Percentiles rank a stretch among this genome's conserved stretches.
These are phyloP conservation scores for Saccostrea echinata DNA, from an alignment of 1,140 invertebrate genomes.

Conservation along the genomic window DNA sequence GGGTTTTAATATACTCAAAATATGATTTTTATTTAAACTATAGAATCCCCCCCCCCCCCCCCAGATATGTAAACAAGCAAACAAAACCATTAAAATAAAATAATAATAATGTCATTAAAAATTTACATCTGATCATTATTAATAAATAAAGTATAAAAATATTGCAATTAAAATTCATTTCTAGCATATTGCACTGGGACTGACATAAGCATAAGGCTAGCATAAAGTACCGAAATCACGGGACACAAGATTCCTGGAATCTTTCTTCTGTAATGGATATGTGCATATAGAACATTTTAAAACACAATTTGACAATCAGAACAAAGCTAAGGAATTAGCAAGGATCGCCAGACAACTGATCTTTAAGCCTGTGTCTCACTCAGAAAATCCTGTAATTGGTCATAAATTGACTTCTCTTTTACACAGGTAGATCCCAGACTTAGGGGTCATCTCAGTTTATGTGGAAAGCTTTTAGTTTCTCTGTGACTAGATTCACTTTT, in stretches of 20 bases:
- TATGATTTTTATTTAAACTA: no score
- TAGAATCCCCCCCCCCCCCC: no score
- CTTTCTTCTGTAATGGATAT: neutral
- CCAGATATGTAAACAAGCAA: no score
- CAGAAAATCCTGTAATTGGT: conserved; percentile 1
- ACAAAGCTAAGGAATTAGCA: neutral
- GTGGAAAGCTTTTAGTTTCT: neutral
- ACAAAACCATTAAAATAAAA: no score
- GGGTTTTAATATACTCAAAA: no score
- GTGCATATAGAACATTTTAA: neutral
- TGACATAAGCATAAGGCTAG: neutral
- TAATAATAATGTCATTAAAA: no score
- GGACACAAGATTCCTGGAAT: neutral
- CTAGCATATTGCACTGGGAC: no score
- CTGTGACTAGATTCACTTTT: conserved; percentile 15
- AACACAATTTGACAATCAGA: conserved; percentile 1
- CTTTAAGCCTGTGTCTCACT: neutral
- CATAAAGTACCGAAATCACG: neutral
- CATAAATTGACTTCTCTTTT: neutral
- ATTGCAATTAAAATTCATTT: no score
- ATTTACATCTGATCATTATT: no score
- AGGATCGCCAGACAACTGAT: neutral
- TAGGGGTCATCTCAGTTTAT: neutral
- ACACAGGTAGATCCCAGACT: neutral
- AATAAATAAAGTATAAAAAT: no score